A percentile compares a stretch with the other conserved stretches of the same genome.
phyloP scores from a whole-genome alignment of 1,140 invertebrate species.

The Coptotermes formosanus region DNA sequence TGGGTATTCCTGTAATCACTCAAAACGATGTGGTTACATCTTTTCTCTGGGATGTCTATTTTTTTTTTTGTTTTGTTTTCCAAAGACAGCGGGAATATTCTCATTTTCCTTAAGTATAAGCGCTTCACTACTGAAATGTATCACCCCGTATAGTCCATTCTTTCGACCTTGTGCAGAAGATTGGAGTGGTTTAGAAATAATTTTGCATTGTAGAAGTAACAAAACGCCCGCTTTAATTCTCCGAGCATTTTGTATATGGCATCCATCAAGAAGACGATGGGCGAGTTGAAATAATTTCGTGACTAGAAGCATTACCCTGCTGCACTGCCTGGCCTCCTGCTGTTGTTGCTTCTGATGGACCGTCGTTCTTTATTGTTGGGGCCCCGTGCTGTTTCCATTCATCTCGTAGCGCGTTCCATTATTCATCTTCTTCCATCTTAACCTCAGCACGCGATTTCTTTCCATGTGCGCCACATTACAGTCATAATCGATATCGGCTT shows the following conservation, averaged over 20 bases:
- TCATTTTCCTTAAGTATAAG: too few species aligned
- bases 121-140: background rate
- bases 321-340: background rate
- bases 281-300: slow-evolving; percentile 8
- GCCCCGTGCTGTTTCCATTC: background rate
- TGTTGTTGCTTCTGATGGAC: background rate
- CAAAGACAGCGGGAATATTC: too few species aligned
- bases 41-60: too few species aligned
- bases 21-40: too few species aligned
- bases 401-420: background rate
- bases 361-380: background rate
- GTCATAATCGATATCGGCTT: background rate
- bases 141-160: background rate
- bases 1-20: too few species aligned
- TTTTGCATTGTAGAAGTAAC: slow-evolving; percentile 1
- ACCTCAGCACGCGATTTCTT: slow-evolving; percentile 2
- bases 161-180: background rate
- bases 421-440: background rate
- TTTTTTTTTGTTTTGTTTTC: too few species aligned
- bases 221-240: slow-evolving; percentile 12
- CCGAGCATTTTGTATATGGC: background rate
- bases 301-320: slow-evolving; percentile 17
- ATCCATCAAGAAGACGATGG: slow-evolving; percentile 12
- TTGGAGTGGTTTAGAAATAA: slow-evolving; percentile 8
- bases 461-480: background rate